Evolutionary conservation across 2,797 vertebrate genomes (phyloP), one percentile per base, ranked within the genome.

Genomic region (Sebastes kiyomatsui): DNA sequence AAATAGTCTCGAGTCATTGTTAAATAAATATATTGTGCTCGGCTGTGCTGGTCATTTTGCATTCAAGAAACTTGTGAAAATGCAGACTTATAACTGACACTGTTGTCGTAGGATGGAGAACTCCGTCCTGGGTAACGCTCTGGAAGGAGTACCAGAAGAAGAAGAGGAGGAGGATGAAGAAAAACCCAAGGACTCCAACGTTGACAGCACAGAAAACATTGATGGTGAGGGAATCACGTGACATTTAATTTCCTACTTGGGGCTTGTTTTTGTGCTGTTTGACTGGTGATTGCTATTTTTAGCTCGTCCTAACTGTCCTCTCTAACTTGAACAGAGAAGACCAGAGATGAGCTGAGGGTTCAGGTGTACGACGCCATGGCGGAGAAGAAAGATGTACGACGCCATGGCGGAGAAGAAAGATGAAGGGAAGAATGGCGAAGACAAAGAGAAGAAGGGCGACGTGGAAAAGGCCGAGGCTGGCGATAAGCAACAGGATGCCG

Each of bases 321-420:
- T 82, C 7, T 30, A 0, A 8, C 11, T 3, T 35, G 2, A 3
- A 75, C 97, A 99, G 99, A 99, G 95, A 96, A 97, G 95, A 95
- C 97, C 87, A 97, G 97, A 93, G 97, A 98, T 82, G 97, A 98
- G 93, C 97, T 99, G 92, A 97, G 98, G 94, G 97, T 96, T 90
- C 97, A 99, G 96, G 98, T 99, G 88, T 99, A 98, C 81, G 97
- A 98, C 78, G 97, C 98, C 91, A 98, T 98, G 98, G 96, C 97
- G 61, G 97, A 96, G 90, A 95, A 95, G 83, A 86, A 95, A 82
- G 81, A n/a, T 99, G 88, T 99, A 98, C 81, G 97, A 98, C 78
- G 97, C 98, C 91, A 98, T 98, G 98, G 96, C 97, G 61, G 97
- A 96, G 90, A 95, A 95, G 83, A 86, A 95, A 82, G 81, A 2